These are phyloP conservation scores for Collichthys lucidus DNA, from an alignment of 2,113 vertebrate genomes.

Conservation along the genomic window DNA sequence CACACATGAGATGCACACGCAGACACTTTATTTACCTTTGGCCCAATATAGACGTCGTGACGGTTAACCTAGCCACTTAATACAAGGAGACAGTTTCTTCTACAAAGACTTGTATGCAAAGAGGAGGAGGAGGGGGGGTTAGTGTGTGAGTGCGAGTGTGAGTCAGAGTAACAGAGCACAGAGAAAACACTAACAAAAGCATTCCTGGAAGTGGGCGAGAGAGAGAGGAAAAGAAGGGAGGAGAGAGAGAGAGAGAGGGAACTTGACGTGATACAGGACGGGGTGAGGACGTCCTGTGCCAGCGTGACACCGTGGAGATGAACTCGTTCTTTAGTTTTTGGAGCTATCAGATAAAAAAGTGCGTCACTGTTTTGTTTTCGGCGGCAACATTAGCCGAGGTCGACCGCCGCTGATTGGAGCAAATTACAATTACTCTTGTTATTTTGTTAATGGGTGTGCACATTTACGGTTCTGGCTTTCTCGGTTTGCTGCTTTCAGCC, in stretches of 20 bases:
- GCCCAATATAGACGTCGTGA: slow-evolving; percentile 65
- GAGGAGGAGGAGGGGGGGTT: background rate
- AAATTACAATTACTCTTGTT: background rate
- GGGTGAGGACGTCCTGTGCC: slow-evolving; percentile 30
- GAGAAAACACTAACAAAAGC: slow-evolving; percentile 68
- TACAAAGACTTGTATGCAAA: slow-evolving; percentile 52
- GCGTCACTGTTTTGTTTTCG: slow-evolving; percentile 3
- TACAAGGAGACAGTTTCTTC: slow-evolving; percentile 68
- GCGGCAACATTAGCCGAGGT: background rate
- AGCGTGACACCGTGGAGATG: slow-evolving; percentile 27
- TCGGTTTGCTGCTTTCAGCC: background rate
- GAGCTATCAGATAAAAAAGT: slow-evolving; percentile 22
- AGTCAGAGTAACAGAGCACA: slow-evolving; percentile 45
- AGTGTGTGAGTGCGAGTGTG: slow-evolving; percentile 18
- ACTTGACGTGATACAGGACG: slow-evolving; percentile 36
- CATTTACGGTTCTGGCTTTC: background rate
- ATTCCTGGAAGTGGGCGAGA: slow-evolving; percentile 53
- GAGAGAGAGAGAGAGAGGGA: slow-evolving; percentile 17
- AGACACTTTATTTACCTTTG: slow-evolving; percentile 73
- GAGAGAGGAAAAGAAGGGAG: slow-evolving; percentile 10
- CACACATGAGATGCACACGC: slow-evolving; percentile 35
- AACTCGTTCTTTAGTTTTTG: slow-evolving; percentile 33
- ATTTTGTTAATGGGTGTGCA: background rate
- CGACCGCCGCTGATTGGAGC: background rate
- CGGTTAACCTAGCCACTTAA: slow-evolving; percentile 70